Evolutionary conservation across 2,113 vertebrate genomes (phyloP).

Genomic region (Podocnemis expansa): DNA sequence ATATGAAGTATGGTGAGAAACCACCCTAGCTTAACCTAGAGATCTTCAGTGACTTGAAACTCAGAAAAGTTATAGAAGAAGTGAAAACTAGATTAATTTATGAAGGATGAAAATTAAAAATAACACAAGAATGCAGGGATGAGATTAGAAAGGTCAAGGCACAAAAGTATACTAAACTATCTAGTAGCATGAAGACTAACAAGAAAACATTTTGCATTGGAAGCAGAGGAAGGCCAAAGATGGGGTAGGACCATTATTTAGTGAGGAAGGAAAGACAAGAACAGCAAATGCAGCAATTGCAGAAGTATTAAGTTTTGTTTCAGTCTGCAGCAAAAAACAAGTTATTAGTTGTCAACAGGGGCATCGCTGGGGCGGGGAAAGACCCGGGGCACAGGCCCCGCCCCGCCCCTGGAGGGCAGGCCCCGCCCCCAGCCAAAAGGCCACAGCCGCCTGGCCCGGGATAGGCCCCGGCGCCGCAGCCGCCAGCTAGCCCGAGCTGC

Average conservation of each 20-base stretch:
- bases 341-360: too few relatives aligned
- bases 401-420: too few relatives aligned
- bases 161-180: background rate
- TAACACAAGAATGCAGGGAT: background rate
- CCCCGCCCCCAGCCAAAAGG: too few relatives aligned
- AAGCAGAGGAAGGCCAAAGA: background rate
- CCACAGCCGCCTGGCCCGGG: too few relatives aligned
- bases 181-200: background rate
- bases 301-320: too few relatives aligned
- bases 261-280: background rate
- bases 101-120: background rate
- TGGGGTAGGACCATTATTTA: background rate
- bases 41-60: background rate
- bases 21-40: background rate
- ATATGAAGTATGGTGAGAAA: background rate
- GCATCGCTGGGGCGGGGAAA: too few relatives aligned
- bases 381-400: too few relatives aligned
- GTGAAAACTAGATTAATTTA: background rate
- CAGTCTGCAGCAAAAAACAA: too few relatives aligned
- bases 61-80: background rate
- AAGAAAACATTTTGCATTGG: background rate
- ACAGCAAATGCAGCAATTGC: background rate
- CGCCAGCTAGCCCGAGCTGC: too few relatives aligned
- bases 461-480: too few relatives aligned
- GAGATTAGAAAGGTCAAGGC: background rate